Conservation (phyloP, 1,140 invertebrate species). For the Cyrtorhinus lividipennis region DNA sequence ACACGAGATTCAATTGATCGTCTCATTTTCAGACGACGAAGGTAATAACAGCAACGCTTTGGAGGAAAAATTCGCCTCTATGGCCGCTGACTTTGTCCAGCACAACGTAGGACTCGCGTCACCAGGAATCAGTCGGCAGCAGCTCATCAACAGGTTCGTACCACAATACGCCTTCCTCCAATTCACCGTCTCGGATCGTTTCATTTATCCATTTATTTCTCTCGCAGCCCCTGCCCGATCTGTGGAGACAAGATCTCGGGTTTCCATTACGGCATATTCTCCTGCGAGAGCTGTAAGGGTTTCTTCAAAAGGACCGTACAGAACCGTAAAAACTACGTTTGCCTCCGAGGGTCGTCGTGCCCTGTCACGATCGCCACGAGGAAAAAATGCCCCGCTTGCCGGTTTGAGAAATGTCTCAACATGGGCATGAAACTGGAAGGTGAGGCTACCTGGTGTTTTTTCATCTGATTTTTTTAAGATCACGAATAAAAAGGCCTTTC, state of each 20-base stretch:
- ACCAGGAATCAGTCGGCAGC: slow-evolving; percentile 70
- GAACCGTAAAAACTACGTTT: slow-evolving; percentile 93
- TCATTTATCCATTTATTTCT: background rate
- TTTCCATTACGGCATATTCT: slow-evolving; percentile 92
- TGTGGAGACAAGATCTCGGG: slow-evolving; percentile 91
- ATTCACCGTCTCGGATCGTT: background rate
- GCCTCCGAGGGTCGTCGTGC: slow-evolving; percentile 77
- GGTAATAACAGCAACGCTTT: slow-evolving; percentile 26
- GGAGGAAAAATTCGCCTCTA: slow-evolving; percentile 28
- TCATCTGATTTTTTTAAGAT: background rate
- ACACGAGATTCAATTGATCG: too few relatives aligned
- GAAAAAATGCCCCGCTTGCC: slow-evolving; percentile 92
- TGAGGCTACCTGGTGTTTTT: slow-evolving; percentile 32
- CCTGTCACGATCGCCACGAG: slow-evolving; percentile 80
- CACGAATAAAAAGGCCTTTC: too few relatives aligned
- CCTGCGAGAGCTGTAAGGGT: slow-evolving; percentile 94
- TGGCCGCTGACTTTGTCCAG: slow-evolving; percentile 31
- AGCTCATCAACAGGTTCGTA: slow-evolving; percentile 49
- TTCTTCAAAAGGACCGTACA: slow-evolving; percentile 98
- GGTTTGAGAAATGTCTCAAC: slow-evolving; percentile 91
- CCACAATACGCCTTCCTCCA: background rate
- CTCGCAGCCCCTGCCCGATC: slow-evolving; percentile 73
- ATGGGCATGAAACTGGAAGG: slow-evolving; percentile 95
- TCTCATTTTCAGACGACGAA: too few relatives aligned
- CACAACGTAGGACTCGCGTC: slow-evolving; percentile 37